phyloP scores from a whole-genome alignment of 2,888 invertebrate genomes.

The Limnephilus lunatus region DNA sequence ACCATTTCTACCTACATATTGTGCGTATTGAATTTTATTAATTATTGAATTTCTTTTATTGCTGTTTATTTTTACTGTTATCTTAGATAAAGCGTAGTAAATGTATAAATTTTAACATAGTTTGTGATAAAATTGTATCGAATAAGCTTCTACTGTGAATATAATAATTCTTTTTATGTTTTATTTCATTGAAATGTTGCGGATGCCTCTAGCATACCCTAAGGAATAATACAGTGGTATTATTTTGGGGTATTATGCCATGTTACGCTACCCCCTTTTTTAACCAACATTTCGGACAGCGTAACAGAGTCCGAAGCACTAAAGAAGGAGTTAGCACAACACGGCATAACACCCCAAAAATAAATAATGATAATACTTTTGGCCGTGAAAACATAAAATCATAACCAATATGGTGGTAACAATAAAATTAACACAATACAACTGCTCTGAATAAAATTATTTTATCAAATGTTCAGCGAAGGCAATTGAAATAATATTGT shows the following conservation, averaged over 20 bases:
- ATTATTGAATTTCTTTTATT: background rate
- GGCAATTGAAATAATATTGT: background rate
- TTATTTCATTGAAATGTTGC: background rate
- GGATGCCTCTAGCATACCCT: background rate
- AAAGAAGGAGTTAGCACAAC: too few relatives aligned
- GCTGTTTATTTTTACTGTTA: background rate
- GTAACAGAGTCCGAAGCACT: too few relatives aligned
- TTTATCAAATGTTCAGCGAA: background rate
- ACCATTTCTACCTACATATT: background rate
- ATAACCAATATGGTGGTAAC: background rate
- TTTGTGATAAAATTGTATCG: background rate
- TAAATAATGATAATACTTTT: too few relatives aligned
- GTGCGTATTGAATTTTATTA: background rate
- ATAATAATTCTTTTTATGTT: background rate
- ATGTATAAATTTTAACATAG: background rate
- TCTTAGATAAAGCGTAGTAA: background rate
- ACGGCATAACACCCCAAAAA: too few relatives aligned
- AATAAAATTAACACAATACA: background rate
- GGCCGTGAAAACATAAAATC: too few relatives aligned
- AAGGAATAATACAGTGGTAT: background rate
- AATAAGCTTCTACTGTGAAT: background rate
- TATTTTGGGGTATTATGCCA: too few relatives aligned
- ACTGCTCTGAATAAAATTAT: background rate
- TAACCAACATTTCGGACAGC: too few relatives aligned
- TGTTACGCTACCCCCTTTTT: too few relatives aligned